Conservation (phyloP, 2,113 vertebrate species). For the Pachypanchax playfairii region DNA sequence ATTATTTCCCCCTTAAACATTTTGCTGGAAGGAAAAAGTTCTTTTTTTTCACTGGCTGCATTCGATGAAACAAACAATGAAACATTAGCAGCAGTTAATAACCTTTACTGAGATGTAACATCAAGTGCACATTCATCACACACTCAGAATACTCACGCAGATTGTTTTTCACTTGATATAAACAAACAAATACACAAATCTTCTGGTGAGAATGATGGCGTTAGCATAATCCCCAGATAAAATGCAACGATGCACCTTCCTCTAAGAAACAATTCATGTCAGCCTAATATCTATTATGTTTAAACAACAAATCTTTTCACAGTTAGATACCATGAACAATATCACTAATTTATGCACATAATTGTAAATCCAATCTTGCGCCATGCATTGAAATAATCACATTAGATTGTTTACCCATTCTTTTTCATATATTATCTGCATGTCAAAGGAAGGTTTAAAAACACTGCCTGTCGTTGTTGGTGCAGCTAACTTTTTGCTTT, state of each 20-base stretch:
- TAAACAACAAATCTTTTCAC: slow-evolving; percentile 20
- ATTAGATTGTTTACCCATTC: slow-evolving; percentile 20
- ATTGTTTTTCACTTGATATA: slow-evolving; percentile 26
- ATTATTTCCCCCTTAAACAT: slow-evolving; percentile 43
- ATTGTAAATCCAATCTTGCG: slow-evolving; percentile 17
- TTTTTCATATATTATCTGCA: slow-evolving; percentile 11
- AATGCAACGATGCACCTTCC: slow-evolving; percentile 14
- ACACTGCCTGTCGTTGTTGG: background rate
- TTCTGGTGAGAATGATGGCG: slow-evolving; percentile 6
- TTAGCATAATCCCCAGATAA: slow-evolving; percentile 25
- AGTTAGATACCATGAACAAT: slow-evolving; percentile 8
- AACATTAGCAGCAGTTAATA: slow-evolving; percentile 36
- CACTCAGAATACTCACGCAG: slow-evolving; percentile 1
- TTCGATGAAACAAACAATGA: slow-evolving; percentile 23
- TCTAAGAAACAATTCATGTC: slow-evolving; percentile 4
- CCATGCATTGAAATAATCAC: slow-evolving; percentile 1
- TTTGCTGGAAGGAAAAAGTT: slow-evolving; percentile 16
- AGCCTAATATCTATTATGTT: background rate
- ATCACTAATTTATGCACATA: slow-evolving; percentile 8
- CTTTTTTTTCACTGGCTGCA: slow-evolving; percentile 38
- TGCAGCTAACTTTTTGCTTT: slow-evolving; percentile 38
- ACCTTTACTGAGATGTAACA: slow-evolving; percentile 16
- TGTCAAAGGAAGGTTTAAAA: background rate
- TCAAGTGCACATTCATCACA: slow-evolving; percentile 48
- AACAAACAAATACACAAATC: slow-evolving; percentile 34